Conservation (phyloP, 2,888 invertebrate genomes). For the Caenorhabditis sp. region DNA sequence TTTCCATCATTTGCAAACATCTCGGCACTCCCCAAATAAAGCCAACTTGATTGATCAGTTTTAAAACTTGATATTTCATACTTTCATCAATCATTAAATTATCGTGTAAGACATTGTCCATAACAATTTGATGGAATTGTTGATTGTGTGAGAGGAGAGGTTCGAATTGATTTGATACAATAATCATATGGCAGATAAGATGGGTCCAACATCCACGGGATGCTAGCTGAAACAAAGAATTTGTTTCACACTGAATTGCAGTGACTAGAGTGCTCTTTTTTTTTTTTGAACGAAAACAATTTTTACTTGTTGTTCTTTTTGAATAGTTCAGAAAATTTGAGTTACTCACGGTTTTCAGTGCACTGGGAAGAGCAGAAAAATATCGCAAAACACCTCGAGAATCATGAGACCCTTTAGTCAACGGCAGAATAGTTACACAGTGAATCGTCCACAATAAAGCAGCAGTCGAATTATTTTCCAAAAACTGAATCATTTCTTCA, state of each 20-base stretch:
- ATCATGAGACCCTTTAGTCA: background rate
- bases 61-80: constrained; percentile 11
- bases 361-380: background rate
- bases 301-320: too few relatives aligned
- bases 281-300: too few relatives aligned
- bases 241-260: too few relatives aligned
- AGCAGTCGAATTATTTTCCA: background rate
- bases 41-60: constrained; percentile 10
- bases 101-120: background rate
- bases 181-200: constrained; percentile 13
- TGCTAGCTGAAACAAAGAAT: constrained; percentile 8
- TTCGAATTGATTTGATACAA: constrained; percentile 9
- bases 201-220: constrained; percentile 19
- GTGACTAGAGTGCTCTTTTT: too few relatives aligned
- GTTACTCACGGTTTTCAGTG: background rate
- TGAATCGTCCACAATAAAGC: background rate
- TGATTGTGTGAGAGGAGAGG: background rate
- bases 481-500: background rate
- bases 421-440: background rate
- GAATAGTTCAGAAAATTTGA: too few relatives aligned
- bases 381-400: background rate
- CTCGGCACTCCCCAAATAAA: constrained; percentile 14
- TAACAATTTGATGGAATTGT: background rate
- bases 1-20: constrained; percentile 13
- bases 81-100: constrained; percentile 4